phyloP scores from a whole-genome alignment of 2,113 vertebrate species.

The Epinephelus fuscoguttatus region DNA sequence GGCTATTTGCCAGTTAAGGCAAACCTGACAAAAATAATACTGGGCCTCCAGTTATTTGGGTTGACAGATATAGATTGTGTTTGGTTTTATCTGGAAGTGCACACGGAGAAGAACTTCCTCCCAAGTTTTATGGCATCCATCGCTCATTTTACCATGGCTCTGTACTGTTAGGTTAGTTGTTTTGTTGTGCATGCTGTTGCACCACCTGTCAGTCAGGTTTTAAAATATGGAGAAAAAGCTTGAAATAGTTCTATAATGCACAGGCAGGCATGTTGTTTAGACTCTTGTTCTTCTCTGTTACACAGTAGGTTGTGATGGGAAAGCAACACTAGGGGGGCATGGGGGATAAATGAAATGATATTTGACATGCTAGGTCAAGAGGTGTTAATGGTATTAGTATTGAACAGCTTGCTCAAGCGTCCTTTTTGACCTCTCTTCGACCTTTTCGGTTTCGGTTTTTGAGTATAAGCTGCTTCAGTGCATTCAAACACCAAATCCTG shows the following conservation, averaged over 20 bases:
- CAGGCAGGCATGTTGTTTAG: not conserved
- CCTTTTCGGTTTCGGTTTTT: not conserved
- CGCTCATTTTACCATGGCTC: not conserved
- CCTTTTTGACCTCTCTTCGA: slow-evolving; percentile 11
- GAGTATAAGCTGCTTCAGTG: not conserved
- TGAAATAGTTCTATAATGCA: too few species aligned
- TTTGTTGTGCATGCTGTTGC: not conserved
- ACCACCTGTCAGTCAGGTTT: not conserved
- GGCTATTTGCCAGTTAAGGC: not conserved
- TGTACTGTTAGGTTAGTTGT: not conserved
- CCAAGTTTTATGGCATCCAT: slow-evolving; percentile 26
- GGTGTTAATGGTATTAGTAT: not conserved
- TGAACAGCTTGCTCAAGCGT: not conserved
- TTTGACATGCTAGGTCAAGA: not conserved
- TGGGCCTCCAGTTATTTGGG: not conserved
- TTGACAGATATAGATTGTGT: not conserved
- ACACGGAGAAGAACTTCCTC: slow-evolving; percentile 58
- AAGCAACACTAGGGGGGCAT: not conserved
- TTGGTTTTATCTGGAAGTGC: slow-evolving; percentile 54
- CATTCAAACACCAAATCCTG: not conserved
- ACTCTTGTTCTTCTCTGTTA: not conserved
- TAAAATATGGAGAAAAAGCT: not conserved
- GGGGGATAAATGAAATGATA: not conserved
- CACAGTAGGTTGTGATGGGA: not conserved
- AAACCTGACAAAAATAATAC: not conserved